phyloP scores from a whole-genome alignment of 1,140 invertebrate species.

The Mya arenaria region DNA sequence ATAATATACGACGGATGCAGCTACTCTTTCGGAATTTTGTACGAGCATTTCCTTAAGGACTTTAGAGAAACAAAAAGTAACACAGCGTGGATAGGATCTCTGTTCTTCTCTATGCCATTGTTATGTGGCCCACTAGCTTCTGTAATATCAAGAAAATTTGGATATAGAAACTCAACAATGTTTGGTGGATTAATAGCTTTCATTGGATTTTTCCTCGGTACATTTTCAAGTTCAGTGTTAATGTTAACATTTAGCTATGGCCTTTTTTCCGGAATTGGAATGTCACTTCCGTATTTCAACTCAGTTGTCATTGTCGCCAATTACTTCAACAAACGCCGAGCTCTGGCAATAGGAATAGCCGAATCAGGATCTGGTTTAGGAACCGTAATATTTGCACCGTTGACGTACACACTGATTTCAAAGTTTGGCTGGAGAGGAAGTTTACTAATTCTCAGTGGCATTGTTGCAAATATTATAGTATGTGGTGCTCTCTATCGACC shows the following conservation, averaged over 20 bases:
- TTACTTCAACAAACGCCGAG: slow-evolving; percentile 95
- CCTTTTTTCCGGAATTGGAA: slow-evolving; percentile 91
- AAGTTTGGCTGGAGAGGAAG: slow-evolving; percentile 81
- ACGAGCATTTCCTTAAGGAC: slow-evolving; percentile 88
- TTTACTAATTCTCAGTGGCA: slow-evolving; percentile 90
- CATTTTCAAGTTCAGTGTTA: slow-evolving; percentile 80
- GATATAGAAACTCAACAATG: slow-evolving; percentile 90
- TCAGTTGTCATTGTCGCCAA: slow-evolving; percentile 86
- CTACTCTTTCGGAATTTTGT: slow-evolving; percentile 82
- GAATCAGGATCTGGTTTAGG: slow-evolving; percentile 80
- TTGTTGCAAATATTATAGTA: slow-evolving; percentile 89
- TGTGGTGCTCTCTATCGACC: slow-evolving; percentile 92
- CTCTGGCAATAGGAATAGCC: slow-evolving; percentile 94
- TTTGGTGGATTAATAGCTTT: slow-evolving; percentile 87
- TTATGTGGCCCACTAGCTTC: slow-evolving; percentile 94
- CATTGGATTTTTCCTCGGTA: slow-evolving; percentile 90
- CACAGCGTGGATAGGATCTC: slow-evolving; percentile 88
- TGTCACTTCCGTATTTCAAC: slow-evolving; percentile 94
- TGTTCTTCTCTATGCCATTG: slow-evolving; percentile 76
- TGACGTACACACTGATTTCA: slow-evolving; percentile 72
- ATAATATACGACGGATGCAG: slow-evolving; percentile 92
- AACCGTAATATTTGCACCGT: slow-evolving; percentile 77
- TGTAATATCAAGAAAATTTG: slow-evolving; percentile 91
- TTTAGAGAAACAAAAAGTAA: slow-evolving; percentile 93
- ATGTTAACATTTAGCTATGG: slow-evolving; percentile 92